Base-by-base conservation (phyloP, 2,888 invertebrate genomes). In the Dendrolimus pini region DNA sequence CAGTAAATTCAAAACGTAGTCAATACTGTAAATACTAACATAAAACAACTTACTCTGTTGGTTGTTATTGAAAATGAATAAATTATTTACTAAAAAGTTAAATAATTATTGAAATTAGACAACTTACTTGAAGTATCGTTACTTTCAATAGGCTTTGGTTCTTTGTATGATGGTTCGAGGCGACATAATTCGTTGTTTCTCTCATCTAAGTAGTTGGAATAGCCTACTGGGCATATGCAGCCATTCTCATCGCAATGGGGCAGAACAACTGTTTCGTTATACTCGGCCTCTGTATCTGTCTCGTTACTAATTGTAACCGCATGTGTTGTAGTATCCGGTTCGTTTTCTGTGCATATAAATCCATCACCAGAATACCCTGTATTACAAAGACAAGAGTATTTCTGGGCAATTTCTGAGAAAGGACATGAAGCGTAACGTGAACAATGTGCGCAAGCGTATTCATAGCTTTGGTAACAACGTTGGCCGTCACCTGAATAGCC, bases 401-500 rank as follows among this genome's bases (percentile, higher is more conserved):
- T 67, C 41, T 70, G 82, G n/a, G 63, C 66, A 7, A 63, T 65
- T 42, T 68, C 62, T 52, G 78, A 75, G 58, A 70, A 76, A 2
- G 65, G 62, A 58, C 86, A 87, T 41, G 75, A 63, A 8, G 78
- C 87, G 58, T 80, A 70, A 7, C 72, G 77, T n/a, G 86, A 84
- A 64, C 87, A 87, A 56, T 67, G 69, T 41, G 69, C 69, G 64
- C 85, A 86, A 14, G 66, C 65, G 56, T 68, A 62, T 42, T 77
- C 73, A 41, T 68, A 77, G 52, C 69, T 70, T 55, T 71, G 68
- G 71, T 75, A 77, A 78, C 97, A 97, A 53, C 80, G 82, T 57
- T 91, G 88, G 9, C 97, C 97, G 74, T 96, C 93, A 10, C 97
- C 97, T 54, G 92, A 90, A 77, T 92, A 97, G 10, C 96, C 97